A percentile compares a stretch with the other conserved stretches of the same genome.
Conservation (phyloP, 53 echinoderm and acorn worm species). For the Crossaster papposus region DNA sequence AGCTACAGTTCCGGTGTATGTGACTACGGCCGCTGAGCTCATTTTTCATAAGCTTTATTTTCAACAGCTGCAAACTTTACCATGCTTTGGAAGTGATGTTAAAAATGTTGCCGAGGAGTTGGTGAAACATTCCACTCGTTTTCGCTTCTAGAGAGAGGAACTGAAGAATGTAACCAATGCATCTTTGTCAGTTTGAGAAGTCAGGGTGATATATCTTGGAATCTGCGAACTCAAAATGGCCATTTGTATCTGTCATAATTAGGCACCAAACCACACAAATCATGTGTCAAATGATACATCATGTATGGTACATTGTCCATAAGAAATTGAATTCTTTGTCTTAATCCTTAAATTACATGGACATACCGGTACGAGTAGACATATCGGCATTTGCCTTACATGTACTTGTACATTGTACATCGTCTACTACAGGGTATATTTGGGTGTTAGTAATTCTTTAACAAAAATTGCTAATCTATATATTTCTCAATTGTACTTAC, state of each 20-base stretch:
- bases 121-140: neutral
- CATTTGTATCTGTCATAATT: slow-evolving; percentile 47
- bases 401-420: neutral
- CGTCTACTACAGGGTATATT: neutral
- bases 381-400: no score
- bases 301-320: neutral
- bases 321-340: neutral
- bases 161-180: slow-evolving; percentile 1
- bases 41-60: neutral
- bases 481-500: no score
- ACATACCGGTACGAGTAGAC: no score
- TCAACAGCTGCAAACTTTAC: neutral
- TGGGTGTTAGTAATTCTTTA: neutral
- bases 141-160: neutral
- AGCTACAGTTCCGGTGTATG: neutral
- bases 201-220: neutral
- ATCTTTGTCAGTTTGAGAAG: slow-evolving; percentile 10
- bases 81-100: neutral
- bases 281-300: no score
- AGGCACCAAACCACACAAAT: neutral
- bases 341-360: neutral
- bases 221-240: neutral
- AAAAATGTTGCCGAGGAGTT: neutral
- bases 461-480: neutral
- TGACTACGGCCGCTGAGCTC: neutral